Conservation (phyloP, 1,140 invertebrate species). For the Leptinotarsa defecta region DNA sequence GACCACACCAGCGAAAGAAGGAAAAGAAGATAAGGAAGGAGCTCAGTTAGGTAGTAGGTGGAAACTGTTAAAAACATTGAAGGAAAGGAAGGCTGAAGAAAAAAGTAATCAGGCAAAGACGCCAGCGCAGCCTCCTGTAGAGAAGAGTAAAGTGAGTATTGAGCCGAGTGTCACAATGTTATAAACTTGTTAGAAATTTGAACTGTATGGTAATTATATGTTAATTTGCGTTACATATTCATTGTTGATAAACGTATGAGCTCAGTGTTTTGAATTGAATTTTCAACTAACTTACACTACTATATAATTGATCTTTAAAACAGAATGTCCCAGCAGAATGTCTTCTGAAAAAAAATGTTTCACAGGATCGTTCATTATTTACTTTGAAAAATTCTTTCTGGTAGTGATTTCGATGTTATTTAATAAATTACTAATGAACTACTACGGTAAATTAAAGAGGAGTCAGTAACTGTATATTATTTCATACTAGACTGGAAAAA, state of each 20-base stretch:
- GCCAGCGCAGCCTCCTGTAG: slow-evolving; percentile 68
- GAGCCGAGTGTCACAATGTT: neutral
- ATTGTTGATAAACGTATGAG: too few species aligned
- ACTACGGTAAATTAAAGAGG: too few species aligned
- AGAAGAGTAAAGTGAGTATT: slow-evolving; percentile 69
- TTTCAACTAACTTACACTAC: neutral
- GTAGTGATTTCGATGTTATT: too few species aligned
- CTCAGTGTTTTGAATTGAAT: neutral
- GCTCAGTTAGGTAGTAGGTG: slow-evolving; percentile 78
- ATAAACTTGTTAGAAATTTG: neutral
- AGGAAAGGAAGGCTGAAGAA: slow-evolving; percentile 87
- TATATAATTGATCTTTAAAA: neutral
- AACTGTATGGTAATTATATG: neutral
- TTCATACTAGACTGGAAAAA: too few species aligned
- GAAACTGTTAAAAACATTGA: slow-evolving; percentile 86
- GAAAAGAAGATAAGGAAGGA: slow-evolving; percentile 55
- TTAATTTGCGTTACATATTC: too few species aligned
- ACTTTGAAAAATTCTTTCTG: too few species aligned
- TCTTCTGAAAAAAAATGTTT: too few species aligned
- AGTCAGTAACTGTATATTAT: too few species aligned
- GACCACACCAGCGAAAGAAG: slow-evolving; percentile 59
- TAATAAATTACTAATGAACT: too few species aligned
- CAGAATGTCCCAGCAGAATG: too few species aligned
- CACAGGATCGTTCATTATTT: too few species aligned
- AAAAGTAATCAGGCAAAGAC: slow-evolving; percentile 66